phyloP scores from a whole-genome alignment of 2,888 invertebrate genomes.

The Pyrgus malvae region DNA sequence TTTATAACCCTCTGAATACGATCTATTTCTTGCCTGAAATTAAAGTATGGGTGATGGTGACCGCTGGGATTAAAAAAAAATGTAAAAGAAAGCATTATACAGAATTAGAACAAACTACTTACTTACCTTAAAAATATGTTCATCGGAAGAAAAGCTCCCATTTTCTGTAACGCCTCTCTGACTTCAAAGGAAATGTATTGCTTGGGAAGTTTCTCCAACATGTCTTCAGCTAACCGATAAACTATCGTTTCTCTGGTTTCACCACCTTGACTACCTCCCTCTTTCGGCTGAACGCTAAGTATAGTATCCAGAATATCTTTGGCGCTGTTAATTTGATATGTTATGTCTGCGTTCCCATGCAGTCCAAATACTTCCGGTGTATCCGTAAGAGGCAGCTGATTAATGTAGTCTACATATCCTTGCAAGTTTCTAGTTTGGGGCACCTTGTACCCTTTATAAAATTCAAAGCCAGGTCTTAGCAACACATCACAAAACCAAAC shows the following conservation, averaged over 20 bases:
- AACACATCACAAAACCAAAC: constrained; percentile 97
- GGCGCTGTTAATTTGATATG: constrained; percentile 98
- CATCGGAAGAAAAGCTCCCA: constrained; percentile 97
- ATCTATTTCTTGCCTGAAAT: constrained; percentile 86
- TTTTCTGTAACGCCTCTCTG: constrained; percentile 92
- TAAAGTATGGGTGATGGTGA: neutral
- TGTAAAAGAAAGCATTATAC: neutral
- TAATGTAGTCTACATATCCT: constrained; percentile 93
- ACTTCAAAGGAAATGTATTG: constrained; percentile 95
- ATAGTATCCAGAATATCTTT: constrained; percentile 97
- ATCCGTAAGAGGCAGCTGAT: constrained; percentile 91
- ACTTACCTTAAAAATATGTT: constrained; percentile 92
- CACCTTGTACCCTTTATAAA: constrained; percentile 96
- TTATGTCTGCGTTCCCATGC: constrained; percentile 97
- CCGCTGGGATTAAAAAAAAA: neutral
- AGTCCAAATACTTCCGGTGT: constrained; percentile 98
- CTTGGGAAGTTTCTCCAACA: constrained; percentile 89
- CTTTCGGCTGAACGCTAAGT: constrained; percentile 98
- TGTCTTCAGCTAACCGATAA: constrained; percentile 95
- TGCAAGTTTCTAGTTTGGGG: constrained; percentile 90
- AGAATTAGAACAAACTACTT: neutral
- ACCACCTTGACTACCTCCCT: constrained; percentile 94
- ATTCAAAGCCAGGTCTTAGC: constrained; percentile 93
- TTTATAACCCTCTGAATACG: constrained; percentile 94
- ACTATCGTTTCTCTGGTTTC: constrained; percentile 97